phyloP scores from a whole-genome alignment of 1,140 invertebrate species.

The Nymphalis io region DNA sequence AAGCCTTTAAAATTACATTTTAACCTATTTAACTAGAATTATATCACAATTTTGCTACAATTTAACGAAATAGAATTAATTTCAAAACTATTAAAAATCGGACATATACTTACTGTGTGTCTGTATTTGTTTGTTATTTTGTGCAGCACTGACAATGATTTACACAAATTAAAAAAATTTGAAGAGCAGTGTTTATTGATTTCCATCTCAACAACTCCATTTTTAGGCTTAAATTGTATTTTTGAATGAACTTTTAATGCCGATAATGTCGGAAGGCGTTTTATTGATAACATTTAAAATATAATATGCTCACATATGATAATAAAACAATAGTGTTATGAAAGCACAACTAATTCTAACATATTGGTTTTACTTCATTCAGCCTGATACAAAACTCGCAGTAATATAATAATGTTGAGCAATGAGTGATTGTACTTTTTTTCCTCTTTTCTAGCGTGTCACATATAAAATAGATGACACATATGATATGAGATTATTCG shows the following conservation, averaged over 20 bases:
- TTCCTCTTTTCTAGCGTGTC: no score
- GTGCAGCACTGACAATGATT: constrained; percentile 60
- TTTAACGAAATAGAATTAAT: not conserved
- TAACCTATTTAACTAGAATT: not conserved
- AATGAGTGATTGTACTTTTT: no score
- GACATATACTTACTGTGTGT: constrained; percentile 58
- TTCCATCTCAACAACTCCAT: constrained; percentile 41
- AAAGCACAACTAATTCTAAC: not conserved
- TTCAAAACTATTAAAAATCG: not conserved
- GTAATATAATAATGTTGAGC: no score
- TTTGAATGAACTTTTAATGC: constrained; percentile 61
- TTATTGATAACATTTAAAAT: constrained; percentile 63
- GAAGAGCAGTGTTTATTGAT: constrained; percentile 52
- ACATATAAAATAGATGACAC: no score
- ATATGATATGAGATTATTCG: no score
- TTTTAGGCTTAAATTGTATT: constrained; percentile 46
- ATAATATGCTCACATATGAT: not conserved
- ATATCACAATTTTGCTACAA: constrained; percentile 40
- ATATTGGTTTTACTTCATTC: no score
- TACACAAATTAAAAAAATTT: constrained; percentile 58
- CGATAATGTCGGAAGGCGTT: constrained; percentile 57
- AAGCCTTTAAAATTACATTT: not conserved
- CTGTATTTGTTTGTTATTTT: constrained; percentile 56
- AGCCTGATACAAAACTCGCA: no score
- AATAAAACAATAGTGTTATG: not conserved